Base-by-base conservation (phyloP, 2,797 vertebrate genomes). In the Novumbra hubbsi region DNA sequence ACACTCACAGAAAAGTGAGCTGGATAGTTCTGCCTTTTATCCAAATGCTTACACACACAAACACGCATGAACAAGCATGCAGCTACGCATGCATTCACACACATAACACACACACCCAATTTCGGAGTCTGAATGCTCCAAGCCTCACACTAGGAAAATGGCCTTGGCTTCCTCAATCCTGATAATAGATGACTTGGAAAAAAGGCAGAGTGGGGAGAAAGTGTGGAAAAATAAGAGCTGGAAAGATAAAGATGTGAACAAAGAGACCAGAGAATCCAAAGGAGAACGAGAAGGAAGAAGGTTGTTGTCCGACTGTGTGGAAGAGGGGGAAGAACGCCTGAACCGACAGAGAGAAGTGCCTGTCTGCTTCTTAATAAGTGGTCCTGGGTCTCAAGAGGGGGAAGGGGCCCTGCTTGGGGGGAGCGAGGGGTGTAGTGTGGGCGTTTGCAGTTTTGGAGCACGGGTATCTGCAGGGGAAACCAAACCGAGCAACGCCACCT, bases 161-260 rank as follows among this genome's bases (percentile, higher is more conserved):
- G 72, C 71, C 75, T 80, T 80, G 79, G 57, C 71, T 84, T 83
- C 62, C 68, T 55, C 63, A 30, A 24, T 68, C 57, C 16, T 60
- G 50, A 70, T 19, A 69, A 19, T 41, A 49, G 21, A 68, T 21
- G n/a, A 71, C 38, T 55, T 34, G 27, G 45, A 28, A 73, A 65
- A 73, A 27, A 75, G 27, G 41, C n/a, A 75, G 66, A 52, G 57
- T 69, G 71, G 73, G 27, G 48, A 71, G 67, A 66, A 67, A 65
- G 28, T 24, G 27, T 68, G 77, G 77, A 68, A 74, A 57, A 34
- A 21, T 68, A 72, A 71, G 52, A 30, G 68, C 63, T 27, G 15
- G 68, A 65, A 66, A 74, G 32, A 27, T 38, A 62, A 57, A 70
- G 57, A 45, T 48, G 60, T n/a, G 32, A 16, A 68, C 24, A 52